Base-by-base conservation (phyloP, 2,888 invertebrate genomes). In the Dendrolimus houi region DNA sequence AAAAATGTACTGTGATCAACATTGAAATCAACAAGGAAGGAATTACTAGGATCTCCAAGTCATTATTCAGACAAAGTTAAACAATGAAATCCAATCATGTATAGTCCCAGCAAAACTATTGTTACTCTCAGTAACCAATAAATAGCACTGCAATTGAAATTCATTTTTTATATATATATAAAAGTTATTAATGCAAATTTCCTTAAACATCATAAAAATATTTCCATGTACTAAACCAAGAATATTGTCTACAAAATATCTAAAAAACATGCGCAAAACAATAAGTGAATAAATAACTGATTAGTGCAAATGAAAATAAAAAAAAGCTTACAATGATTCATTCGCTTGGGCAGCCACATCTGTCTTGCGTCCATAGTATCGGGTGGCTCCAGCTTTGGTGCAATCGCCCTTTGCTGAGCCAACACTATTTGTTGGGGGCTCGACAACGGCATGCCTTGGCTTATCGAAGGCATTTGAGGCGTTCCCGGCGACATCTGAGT, bases 281-380 rank as follows among this genome's bases (percentile, higher is more conserved):
- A 71, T 69, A 67, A 59, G 56, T 69, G 70, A 68, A 66, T 10
- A 29, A 29, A 29, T 10, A 47, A 47, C 47, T 47, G 12, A 61
- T 55, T 60, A 63, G 73, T 74, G 73, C 73, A 74, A 74, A 74
- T 67, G 67, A 75, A 74, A 75, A 70, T 53, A 59, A 29, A 29
- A 29, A 12, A 60, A 90, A 90, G 92, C 93, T 93, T 93, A 93
- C 93, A 90, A 92, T 93, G 92, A 74, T 92, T 92, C 89, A 93
- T 92, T 88, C 92, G 83, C 80, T 93, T 92, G 64, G 93, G 93
- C 81, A 93, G 89, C 93, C 93, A 93, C 85, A 92, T 92, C 61
- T 92, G 85, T 64, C 93, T 83, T 57, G 92, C 92, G 69, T 93
- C 92, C 85, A 90, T 86, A 54, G 91, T 90, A 66, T 93, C 93